Conservation (phyloP, 1,140 invertebrate species). For the Drosophila sturtevanti region DNA sequence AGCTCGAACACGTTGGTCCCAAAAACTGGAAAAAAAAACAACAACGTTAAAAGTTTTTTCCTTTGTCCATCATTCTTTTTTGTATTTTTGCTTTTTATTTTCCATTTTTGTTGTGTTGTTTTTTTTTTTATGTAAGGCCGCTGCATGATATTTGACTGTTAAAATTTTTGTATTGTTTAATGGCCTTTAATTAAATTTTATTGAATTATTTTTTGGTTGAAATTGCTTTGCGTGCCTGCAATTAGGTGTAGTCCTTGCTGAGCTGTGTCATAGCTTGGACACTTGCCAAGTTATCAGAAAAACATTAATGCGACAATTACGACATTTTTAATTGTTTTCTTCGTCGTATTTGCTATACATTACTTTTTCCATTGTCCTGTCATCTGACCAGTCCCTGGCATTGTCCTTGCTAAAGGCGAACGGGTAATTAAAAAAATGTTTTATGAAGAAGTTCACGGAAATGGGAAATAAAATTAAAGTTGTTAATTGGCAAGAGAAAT, state of each 20-base stretch:
- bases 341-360: constrained; percentile 52
- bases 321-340: constrained; percentile 76
- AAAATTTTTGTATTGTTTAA: constrained; percentile 43
- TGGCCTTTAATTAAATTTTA: constrained; percentile 62
- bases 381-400: constrained; percentile 13
- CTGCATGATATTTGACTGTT: constrained; percentile 61
- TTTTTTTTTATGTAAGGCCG: constrained; percentile 27
- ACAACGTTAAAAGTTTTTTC: constrained; percentile 32
- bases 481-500: background rate
- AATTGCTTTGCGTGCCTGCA: constrained; percentile 58
- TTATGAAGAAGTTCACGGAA: constrained; percentile 43
- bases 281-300: constrained; percentile 70
- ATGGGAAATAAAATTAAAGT: constrained; percentile 1
- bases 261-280: constrained; percentile 36
- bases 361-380: constrained; percentile 41
- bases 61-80: constrained; percentile 38
- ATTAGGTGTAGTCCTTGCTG: constrained; percentile 36
- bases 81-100: constrained; percentile 41
- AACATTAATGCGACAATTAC: constrained; percentile 77
- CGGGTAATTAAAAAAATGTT: constrained; percentile 78
- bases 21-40: constrained; percentile 30
- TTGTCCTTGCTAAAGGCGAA: constrained; percentile 36
- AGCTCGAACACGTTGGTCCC: constrained; percentile 61
- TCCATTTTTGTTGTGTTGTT: background rate
- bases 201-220: constrained; percentile 45